Conservation (phyloP, 2,888 invertebrate species). For the Leistus spinibarbis region DNA sequence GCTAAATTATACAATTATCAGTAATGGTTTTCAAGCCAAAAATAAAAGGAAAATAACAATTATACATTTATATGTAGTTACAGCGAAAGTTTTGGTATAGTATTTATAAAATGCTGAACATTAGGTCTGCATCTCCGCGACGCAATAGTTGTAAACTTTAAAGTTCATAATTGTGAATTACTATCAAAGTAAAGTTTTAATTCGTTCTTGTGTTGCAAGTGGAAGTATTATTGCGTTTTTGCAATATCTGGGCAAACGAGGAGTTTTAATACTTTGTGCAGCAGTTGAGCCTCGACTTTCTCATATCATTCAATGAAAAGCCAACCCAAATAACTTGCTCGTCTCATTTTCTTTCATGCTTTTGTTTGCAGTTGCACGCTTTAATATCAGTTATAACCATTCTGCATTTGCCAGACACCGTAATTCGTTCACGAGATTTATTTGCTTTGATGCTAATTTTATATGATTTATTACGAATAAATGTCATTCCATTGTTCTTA, state of each 20-base stretch:
- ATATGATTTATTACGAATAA: too few species aligned
- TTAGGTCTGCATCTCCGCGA: too few species aligned
- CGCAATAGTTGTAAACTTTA: not conserved
- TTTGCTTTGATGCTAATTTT: too few species aligned
- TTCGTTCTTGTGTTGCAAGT: not conserved
- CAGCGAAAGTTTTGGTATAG: too few species aligned
- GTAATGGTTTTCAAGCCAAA: too few species aligned
- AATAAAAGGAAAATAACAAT: too few species aligned
- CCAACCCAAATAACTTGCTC: slow-evolving; percentile 16
- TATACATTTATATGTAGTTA: too few species aligned
- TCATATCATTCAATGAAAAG: slow-evolving; percentile 22
- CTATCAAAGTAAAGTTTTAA: slow-evolving; percentile 33
- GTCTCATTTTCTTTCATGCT: not conserved
- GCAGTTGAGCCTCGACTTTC: not conserved
- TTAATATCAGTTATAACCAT: not conserved
- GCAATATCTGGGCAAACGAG: slow-evolving; percentile 22
- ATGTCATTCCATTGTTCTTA: too few species aligned
- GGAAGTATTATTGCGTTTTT: slow-evolving; percentile 33
- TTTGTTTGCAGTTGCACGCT: not conserved
- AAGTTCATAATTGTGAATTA: slow-evolving; percentile 32
- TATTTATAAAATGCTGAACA: too few species aligned
- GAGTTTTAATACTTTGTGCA: slow-evolving; percentile 19
- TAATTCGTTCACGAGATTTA: too few species aligned
- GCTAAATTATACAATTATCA: too few species aligned
- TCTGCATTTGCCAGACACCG: too few species aligned